These are phyloP conservation scores for Plumapathes pennacea DNA, from an alignment of 92 coral and sea anemone genomes.

Conservation along the genomic window DNA sequence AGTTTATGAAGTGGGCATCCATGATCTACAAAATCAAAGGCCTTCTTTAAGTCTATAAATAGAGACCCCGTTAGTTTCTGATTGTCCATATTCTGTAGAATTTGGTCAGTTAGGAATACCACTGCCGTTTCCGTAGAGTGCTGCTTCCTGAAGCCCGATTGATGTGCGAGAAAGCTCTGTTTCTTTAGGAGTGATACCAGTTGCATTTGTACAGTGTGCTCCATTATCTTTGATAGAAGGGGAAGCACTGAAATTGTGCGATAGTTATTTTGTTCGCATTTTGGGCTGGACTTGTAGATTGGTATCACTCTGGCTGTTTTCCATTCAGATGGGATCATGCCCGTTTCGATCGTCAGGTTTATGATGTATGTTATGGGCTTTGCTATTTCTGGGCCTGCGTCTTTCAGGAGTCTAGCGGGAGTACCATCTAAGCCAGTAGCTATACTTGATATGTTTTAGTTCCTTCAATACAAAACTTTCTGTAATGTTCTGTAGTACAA, in stretches of 20 bases:
- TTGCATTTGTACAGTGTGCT: too few species aligned
- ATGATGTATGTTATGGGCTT: constrained; percentile 14
- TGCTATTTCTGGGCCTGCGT: constrained; percentile 23
- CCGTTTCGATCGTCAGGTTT: constrained; percentile 1
- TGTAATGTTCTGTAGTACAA: too few species aligned
- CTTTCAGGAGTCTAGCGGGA: constrained; percentile 38
- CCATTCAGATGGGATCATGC: constrained; percentile 14
- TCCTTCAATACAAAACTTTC: too few species aligned
- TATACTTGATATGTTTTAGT: too few species aligned
- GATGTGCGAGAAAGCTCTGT: too few species aligned
- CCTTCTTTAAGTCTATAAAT: constrained; percentile 38
- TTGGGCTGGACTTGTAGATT: constrained; percentile 12
- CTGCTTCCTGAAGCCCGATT: constrained; percentile 35
- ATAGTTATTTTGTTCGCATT: too few species aligned
- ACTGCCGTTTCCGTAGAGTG: constrained; percentile 46
- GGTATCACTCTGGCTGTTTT: constrained; percentile 7
- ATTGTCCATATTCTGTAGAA: constrained; percentile 22
- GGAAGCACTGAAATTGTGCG: too few species aligned
- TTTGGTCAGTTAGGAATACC: constrained; percentile 13
- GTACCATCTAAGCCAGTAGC: constrained; percentile 56
- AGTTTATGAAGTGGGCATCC: constrained; percentile 21
- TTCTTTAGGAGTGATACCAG: too few species aligned
- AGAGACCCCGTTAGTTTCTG: constrained; percentile 17
- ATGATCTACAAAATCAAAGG: constrained; percentile 34
- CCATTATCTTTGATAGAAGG: too few species aligned